Percentiles rank a stretch among this genome's conserved stretches.
These are phyloP conservation scores for Hypotaenidia okinawae DNA, from an alignment of 2,797 vertebrate genomes.

Conservation along the genomic window DNA sequence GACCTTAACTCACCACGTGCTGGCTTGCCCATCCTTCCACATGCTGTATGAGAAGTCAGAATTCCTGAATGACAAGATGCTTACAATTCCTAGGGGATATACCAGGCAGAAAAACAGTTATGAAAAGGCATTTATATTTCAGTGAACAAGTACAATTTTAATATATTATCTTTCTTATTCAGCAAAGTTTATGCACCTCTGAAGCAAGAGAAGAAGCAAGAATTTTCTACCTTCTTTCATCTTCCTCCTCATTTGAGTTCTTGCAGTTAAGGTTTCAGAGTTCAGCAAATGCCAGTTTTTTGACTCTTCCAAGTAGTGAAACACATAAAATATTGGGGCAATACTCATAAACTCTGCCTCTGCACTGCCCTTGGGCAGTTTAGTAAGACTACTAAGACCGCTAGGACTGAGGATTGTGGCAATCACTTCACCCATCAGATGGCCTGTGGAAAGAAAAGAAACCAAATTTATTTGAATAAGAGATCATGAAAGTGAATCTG, in stretches of 20 bases:
- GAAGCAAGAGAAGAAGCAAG: not conserved
- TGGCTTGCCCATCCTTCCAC: conserved; percentile 80
- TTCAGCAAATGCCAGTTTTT: conserved; percentile 81
- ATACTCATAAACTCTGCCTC: conserved; percentile 82
- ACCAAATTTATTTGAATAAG: not conserved
- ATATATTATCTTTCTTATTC: not conserved
- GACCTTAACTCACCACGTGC: conserved; percentile 84
- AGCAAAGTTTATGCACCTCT: not conserved
- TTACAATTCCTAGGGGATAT: conserved; percentile 78
- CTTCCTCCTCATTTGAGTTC: conserved; percentile 75
- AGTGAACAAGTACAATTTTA: too few relatives aligned
- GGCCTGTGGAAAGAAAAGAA: conserved; percentile 74
- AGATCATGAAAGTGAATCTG: not conserved
- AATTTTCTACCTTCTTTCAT: conserved; percentile 84
- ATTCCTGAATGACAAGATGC: conserved; percentile 84
- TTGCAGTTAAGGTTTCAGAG: conserved; percentile 31
- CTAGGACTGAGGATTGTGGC: conserved; percentile 72
- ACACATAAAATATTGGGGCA: conserved; percentile 83
- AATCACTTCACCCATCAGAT: conserved; percentile 84
- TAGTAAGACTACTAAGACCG: conserved; percentile 76
- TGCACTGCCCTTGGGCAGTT: conserved; percentile 83
- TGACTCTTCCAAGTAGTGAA: conserved; percentile 83
- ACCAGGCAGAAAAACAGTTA: not conserved
- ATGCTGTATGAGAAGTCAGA: conserved; percentile 85
- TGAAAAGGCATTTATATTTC: not conserved